Base-by-base conservation (phyloP, 2,113 vertebrate species). In the Ciconia maguari region DNA sequence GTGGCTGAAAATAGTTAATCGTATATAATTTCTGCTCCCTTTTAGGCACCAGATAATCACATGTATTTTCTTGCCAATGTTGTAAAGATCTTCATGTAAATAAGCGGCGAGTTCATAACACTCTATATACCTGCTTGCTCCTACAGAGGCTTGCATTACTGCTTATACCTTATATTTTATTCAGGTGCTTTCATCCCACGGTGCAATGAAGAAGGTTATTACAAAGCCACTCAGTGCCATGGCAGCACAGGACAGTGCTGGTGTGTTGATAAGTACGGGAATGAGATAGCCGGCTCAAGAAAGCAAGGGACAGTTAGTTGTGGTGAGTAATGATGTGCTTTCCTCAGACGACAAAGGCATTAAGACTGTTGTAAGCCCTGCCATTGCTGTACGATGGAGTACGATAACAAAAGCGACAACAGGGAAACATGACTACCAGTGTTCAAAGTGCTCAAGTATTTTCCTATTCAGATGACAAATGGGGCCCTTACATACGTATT, bases 251-350 rank as follows among this genome's bases (percentile, higher is more conserved):
- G 99, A 29, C 99, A 99, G 96, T 99, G 99, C 97, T 99, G 99
- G 99, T 99, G 99, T 74, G 99, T 99, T 57, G 99, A 99, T 97
- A 99, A 99, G 95, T 99, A 99, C 0, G 99, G 99, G 30, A 99
- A 99, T 7, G 99, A 99, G 98, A 98, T 99, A 20, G 99, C 99
- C 1, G 99, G 99, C 95, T 99, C 99, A 81, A 98, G 99, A 97
- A 99, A 99, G 96, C 99, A 99, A 96, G 99, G 99, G 51, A 97
- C 99, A 24, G 99, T 99, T 27, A 99, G 97, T 94, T 99, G 99
- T 38, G 99, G 99, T 99, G 97, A 98, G 98, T 97, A 92, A 85
- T 49, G 89, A 77, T 7, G 30, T 25, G 57, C 88, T 82, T 68
- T 64, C 41, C 90, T 81, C 71, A 44, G 48, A 79, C 38, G 75